Evolutionary conservation across 2,888 invertebrate genomes (phyloP), one percentile per base, ranked within the genome.

Genomic region (Gymnoscelis rufifasciata): DNA sequence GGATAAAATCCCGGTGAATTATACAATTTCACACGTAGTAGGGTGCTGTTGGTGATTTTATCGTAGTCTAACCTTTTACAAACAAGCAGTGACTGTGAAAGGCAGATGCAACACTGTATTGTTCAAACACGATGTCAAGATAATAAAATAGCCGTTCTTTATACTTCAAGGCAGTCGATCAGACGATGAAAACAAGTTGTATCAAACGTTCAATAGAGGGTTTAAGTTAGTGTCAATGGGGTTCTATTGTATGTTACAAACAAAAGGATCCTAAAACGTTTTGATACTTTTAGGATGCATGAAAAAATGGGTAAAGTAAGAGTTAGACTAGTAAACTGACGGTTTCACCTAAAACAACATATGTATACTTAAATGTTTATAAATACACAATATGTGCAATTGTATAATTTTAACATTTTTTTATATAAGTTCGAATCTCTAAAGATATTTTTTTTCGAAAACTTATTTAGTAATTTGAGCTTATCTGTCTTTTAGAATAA

Each of bases 21-120:
- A 80, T 75, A 78, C 78, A 75, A 76, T 78, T 78, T 77, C 76
- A 78, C 78, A 79, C 77, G 73, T 75, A 68, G 68, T 62, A 60
- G 69, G 67, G 69, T 67, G 67, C 60, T 54, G 39, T 2, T 49
- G 59, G 53, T 59, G 78, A 82, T 82, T 66, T 75, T 78, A 80
- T 81, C 80, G 65, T 58, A 48, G 56, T 64, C 64, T 56, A 62
- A 68, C 64, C 63, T 67, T 66, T 19, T 57, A 56, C 57, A 57
- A 57, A 56, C 53, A 54, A 51, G 51, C 43, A 52, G 43, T 55
- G 53, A 10, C 56, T 57, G 62, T 65, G 40, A 36, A 48, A 48
- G 42, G 45, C 54, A 54, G 54, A 54, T 56, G 56, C 42, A 35
- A 11, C 19, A 23, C 12, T 26, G 12, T 27, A 7, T 45, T 42